Evolutionary conservation across 2,888 invertebrate species (phyloP), one percentile per base, ranked within the genome.

Genomic region (Ganaspis brasiliensis): DNA sequence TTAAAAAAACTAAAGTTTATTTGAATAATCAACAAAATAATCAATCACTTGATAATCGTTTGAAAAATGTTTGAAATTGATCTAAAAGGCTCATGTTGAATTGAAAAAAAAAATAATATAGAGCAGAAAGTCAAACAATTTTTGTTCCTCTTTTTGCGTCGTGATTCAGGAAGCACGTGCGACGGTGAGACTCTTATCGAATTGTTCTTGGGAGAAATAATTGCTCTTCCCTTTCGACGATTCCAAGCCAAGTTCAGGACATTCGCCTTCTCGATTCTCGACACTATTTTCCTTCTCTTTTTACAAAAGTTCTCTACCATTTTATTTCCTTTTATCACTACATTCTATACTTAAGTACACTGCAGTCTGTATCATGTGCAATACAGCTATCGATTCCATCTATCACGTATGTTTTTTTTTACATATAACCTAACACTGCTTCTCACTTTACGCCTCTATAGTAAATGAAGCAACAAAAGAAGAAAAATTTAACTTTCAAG

Each of bases 201-300:
- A 67, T 67, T 67, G 40, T 45, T 40, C 67, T 45, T 67, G n/a
- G n/a, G 67, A 67, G 45, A 67, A 67, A 67, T 67, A 67, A 67
- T 67, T 67, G 67, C 67, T 67, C 67, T 26, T 45, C 45, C 24
- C n/a, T 21, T 40, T 45, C 67, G 6, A 63, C 21, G 2, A 31
- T 26, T 26, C n/a, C 59, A 31, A 31, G n/a, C 67, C 45, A 67
- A n/a, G 24, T 45, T 67, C 21, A 45, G 67, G 45, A 45, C 67
- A 67, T 45, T 24, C 67, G 45, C 67, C 67, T 67, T 49, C 26
- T 67, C 26, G 16, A 45, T 67, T 45, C 67, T 16, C 67, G 16
- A 67, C 45, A 67, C 67, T 21, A 67, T 40, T n/a, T 24, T 67
- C 24, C 26, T 16, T n/a, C 16, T 37, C 12, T 9, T 9, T 40